A percentile compares a stretch with the other conserved stretches of the same genome.
phyloP scores from a whole-genome alignment of 2,113 vertebrate species.

The Grammomys surdaster region DNA sequence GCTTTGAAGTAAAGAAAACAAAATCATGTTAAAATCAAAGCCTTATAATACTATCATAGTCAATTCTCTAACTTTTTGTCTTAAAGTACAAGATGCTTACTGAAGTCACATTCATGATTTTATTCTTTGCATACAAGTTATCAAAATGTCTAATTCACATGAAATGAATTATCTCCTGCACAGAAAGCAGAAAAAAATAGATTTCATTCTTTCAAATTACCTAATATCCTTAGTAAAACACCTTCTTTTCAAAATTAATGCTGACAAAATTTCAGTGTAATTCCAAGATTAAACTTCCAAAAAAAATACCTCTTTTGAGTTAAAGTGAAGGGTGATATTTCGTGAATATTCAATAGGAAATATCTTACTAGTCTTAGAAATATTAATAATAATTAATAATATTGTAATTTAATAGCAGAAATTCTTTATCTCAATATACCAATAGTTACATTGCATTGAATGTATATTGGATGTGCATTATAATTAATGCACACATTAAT shows the following conservation, averaged over 20 bases:
- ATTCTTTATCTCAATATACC: not conserved
- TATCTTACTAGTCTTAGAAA: not conserved
- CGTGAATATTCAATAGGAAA: not conserved
- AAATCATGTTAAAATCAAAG: slow-evolving; percentile 81
- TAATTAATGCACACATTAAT: not conserved
- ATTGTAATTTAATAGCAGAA: not conserved
- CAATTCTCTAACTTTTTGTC: not conserved
- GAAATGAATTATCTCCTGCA: not conserved
- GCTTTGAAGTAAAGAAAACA: slow-evolving; percentile 89
- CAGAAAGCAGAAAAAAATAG: not conserved
- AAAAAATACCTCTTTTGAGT: not conserved
- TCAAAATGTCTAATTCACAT: not conserved
- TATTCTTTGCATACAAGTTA: not conserved
- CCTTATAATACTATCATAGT: not conserved
- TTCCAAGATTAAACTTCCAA: slow-evolving; percentile 36
- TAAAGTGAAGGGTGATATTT: not conserved
- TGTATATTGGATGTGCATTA: not conserved
- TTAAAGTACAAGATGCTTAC: not conserved
- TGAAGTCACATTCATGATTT: not conserved
- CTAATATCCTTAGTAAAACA: not conserved
- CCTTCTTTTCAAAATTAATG: not conserved
- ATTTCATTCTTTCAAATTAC: slow-evolving; percentile 1
- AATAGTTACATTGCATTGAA: not conserved
- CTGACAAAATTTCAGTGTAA: not conserved
- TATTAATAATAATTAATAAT: not conserved